Conservation (phyloP, 2,888 invertebrate genomes). For the Troides oblongomaculatus region DNA sequence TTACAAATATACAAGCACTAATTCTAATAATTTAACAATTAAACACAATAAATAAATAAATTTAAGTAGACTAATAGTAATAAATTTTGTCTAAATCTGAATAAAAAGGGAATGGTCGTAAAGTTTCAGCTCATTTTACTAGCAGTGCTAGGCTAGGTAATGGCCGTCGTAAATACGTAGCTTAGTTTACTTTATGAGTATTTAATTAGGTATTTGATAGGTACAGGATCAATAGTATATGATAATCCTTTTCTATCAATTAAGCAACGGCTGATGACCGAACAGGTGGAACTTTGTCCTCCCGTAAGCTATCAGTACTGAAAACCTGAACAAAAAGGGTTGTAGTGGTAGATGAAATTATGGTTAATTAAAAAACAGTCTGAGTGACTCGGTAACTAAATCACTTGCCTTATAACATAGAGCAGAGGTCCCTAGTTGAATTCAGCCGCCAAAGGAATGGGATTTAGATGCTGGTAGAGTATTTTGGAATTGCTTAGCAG, state of each 20-base stretch:
- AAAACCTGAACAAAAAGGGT: too few species aligned
- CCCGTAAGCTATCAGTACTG: background rate
- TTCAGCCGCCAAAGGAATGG: too few species aligned
- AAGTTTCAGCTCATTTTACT: constrained; percentile 37
- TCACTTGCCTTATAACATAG: too few species aligned
- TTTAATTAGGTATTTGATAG: constrained; percentile 24
- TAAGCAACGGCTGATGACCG: background rate
- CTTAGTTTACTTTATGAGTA: constrained; percentile 36
- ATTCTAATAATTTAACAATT: too few species aligned
- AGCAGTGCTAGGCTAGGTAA: constrained; percentile 11
- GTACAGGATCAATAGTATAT: background rate
- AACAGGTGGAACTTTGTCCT: background rate
- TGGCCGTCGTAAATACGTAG: constrained; percentile 25
- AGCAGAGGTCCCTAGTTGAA: too few species aligned
- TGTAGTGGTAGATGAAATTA: too few species aligned
- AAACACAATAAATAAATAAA: too few species aligned
- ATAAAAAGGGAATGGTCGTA: constrained; percentile 39
- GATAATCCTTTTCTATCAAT: background rate
- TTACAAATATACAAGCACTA: background rate
- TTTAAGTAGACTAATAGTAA: background rate
- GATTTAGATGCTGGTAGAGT: too few species aligned
- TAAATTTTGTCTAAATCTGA: constrained; percentile 18
- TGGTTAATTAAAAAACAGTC: too few species aligned
- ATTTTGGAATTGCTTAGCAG: too few species aligned
- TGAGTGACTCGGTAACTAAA: too few species aligned